phyloP scores from a whole-genome alignment of 1,140 invertebrate genomes.

The Stegodyphus dumicola region DNA sequence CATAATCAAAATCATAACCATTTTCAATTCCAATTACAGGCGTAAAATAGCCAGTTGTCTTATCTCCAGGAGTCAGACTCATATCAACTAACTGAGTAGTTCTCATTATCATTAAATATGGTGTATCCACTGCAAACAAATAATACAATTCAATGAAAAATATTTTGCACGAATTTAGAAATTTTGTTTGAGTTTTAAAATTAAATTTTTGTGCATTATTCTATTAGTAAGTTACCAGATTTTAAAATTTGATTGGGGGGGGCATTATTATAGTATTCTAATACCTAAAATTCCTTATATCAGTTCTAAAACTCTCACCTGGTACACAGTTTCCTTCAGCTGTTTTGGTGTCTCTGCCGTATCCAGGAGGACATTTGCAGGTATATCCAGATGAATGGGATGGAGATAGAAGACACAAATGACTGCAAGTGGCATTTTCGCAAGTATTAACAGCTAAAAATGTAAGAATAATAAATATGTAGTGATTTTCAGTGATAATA shows the following conservation, averaged over 20 bases:
- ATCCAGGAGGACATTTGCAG: conserved; percentile 93
- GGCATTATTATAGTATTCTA: too few species aligned
- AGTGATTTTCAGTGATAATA: too few species aligned
- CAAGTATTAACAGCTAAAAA: conserved; percentile 81
- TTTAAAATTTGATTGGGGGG: too few species aligned
- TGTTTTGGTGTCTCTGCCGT: conserved; percentile 72
- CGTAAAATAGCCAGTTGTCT: conserved; percentile 80
- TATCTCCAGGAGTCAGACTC: conserved; percentile 74
- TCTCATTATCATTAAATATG: conserved; percentile 91
- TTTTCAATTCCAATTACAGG: conserved; percentile 92
- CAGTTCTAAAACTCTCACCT: conserved; percentile 64
- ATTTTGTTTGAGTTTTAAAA: too few species aligned
- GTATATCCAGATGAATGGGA: conserved; percentile 76
- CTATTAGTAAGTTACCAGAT: too few species aligned
- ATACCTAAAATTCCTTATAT: too few species aligned
- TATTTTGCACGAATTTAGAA: background rate
- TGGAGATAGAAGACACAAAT: conserved; percentile 89
- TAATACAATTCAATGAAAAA: background rate
- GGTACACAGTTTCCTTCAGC: conserved; percentile 81
- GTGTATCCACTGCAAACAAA: conserved; percentile 77
- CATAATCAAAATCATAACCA: conserved; percentile 91
- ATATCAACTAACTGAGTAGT: conserved; percentile 89
- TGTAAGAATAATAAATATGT: conserved; percentile 14
- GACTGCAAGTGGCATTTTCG: conserved; percentile 81
- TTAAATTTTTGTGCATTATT: too few species aligned